These are phyloP conservation scores for Nephrotoma appendiculata DNA, from an alignment of 2,888 invertebrate species.

Conservation along the genomic window DNA sequence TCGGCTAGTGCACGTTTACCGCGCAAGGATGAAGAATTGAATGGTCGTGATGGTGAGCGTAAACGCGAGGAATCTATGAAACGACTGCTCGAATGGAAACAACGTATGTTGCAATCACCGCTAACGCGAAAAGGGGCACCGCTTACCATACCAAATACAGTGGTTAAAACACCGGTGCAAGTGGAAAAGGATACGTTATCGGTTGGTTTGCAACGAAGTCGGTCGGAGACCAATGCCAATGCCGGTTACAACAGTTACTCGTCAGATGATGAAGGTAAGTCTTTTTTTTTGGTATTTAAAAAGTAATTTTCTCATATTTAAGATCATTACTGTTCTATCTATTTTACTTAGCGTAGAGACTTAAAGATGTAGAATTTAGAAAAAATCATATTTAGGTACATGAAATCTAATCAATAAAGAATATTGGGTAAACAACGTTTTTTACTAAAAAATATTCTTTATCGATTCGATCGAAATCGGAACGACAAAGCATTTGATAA, in stretches of 20 bases:
- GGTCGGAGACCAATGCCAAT: conserved; percentile 36
- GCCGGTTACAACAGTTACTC: conserved; percentile 67
- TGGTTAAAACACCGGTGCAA: conserved; percentile 16
- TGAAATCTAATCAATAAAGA: neutral
- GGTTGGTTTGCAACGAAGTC: conserved; percentile 30
- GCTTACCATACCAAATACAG: conserved; percentile 28
- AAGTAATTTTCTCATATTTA: neutral
- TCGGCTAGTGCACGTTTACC: conserved; percentile 73
- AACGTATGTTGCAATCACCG: conserved; percentile 81
- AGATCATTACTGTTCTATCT: neutral
- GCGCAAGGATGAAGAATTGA: conserved; percentile 36
- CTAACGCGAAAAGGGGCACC: conserved; percentile 62
- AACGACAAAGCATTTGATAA: neutral
- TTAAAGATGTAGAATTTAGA: neutral
- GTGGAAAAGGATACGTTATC: neutral
- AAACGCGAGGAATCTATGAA: conserved; percentile 88
- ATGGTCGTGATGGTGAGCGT: conserved; percentile 51
- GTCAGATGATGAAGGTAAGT: conserved; percentile 82
- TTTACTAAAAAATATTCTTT: neutral
- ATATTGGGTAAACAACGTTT: neutral
- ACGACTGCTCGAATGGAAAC: conserved; percentile 79
- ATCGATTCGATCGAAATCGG: neutral
- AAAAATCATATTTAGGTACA: neutral
- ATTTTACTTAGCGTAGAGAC: neutral
- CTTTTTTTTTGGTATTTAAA: neutral